Percentiles rank a stretch among this genome's conserved stretches.
phyloP scores from a whole-genome alignment of 2,797 vertebrate species.

The Carapus acus region DNA sequence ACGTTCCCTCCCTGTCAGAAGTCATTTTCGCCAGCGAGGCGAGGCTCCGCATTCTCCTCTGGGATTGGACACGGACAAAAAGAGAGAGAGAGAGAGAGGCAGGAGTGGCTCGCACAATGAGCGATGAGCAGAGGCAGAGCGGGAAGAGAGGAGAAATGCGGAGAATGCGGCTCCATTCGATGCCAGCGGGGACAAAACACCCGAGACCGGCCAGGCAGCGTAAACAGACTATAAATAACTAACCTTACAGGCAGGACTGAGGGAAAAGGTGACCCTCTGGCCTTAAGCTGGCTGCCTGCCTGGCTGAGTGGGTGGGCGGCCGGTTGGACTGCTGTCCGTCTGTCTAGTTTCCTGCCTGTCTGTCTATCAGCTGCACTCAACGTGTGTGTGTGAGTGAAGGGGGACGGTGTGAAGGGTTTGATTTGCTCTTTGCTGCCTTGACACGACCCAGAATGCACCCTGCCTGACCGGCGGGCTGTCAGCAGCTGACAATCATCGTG shows the following conservation, averaged over 20 bases:
- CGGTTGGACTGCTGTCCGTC: conserved; percentile 40
- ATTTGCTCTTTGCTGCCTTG: conserved; percentile 37
- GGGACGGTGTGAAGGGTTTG: too few species aligned
- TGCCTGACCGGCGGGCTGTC: conserved; percentile 24
- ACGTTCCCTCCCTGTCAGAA: conserved; percentile 14
- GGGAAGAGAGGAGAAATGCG: conserved; percentile 31
- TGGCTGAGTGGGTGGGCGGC: conserved; percentile 54
- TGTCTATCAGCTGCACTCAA: conserved; percentile 19
- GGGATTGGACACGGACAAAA: background rate
- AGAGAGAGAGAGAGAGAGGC: conserved; percentile 2
- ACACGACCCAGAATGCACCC: conserved; percentile 43
- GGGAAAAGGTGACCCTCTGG: conserved; percentile 44
- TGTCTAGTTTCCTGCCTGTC: conserved; percentile 35
- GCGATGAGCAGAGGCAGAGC: conserved; percentile 24
- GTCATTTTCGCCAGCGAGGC: conserved; percentile 7
- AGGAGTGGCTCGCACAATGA: background rate
- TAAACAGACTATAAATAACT: conserved; percentile 58
- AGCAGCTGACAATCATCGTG: conserved; percentile 10
- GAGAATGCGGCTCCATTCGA: conserved; percentile 24
- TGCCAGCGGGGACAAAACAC: conserved; percentile 15
- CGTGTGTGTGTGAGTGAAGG: conserved; percentile 37
- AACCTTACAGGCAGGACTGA: conserved; percentile 27
- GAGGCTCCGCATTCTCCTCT: background rate
- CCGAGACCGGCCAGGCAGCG: conserved; percentile 16
- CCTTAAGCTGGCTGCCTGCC: conserved; percentile 45